Percentiles rank a stretch among this genome's conserved stretches.
Conservation (phyloP, 2,797 vertebrate genomes). For the Malacoctenus gilli region DNA sequence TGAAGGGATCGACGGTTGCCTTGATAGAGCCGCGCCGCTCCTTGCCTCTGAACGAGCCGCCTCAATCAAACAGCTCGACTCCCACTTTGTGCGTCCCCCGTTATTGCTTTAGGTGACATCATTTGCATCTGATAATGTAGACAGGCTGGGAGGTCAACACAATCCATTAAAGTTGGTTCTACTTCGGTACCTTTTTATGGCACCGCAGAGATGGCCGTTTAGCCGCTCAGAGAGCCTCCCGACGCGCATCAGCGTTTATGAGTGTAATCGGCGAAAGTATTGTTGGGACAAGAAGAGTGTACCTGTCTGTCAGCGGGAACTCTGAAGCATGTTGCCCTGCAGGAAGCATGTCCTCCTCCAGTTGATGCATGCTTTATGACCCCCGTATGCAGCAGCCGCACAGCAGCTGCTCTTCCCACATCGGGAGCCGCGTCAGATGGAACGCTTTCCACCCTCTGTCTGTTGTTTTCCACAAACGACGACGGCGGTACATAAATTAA, state of each 20-base stretch:
- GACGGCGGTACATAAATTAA: too few species aligned
- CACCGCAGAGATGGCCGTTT: conserved; percentile 13
- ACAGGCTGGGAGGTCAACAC: conserved; percentile 22
- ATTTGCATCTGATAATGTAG: conserved; percentile 38
- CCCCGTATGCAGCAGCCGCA: conserved; percentile 1
- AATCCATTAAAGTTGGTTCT: conserved; percentile 29
- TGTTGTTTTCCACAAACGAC: conserved; percentile 1
- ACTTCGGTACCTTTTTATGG: conserved; percentile 9
- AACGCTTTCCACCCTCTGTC: conserved; percentile 6
- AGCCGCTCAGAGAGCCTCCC: conserved; percentile 15
- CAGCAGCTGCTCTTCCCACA: conserved; percentile 6
- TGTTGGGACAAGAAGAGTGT: conserved; percentile 26
- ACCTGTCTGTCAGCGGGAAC: conserved; percentile 6
- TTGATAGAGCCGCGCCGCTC: conserved; percentile 18
- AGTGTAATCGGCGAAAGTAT: conserved; percentile 6
- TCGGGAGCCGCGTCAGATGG: background rate
- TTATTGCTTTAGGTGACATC: conserved; percentile 26
- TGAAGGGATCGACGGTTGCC: conserved; percentile 28
- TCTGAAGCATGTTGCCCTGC: conserved; percentile 13
- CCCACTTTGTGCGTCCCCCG: conserved; percentile 18
- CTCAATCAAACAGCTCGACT: conserved; percentile 10
- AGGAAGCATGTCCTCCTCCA: conserved; percentile 20
- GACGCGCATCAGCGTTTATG: conserved; percentile 4
- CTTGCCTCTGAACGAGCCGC: conserved; percentile 18
- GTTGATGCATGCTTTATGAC: conserved; percentile 1